Conservation (phyloP, 1,140 invertebrate genomes). For the Caerostris extrusa region DNA sequence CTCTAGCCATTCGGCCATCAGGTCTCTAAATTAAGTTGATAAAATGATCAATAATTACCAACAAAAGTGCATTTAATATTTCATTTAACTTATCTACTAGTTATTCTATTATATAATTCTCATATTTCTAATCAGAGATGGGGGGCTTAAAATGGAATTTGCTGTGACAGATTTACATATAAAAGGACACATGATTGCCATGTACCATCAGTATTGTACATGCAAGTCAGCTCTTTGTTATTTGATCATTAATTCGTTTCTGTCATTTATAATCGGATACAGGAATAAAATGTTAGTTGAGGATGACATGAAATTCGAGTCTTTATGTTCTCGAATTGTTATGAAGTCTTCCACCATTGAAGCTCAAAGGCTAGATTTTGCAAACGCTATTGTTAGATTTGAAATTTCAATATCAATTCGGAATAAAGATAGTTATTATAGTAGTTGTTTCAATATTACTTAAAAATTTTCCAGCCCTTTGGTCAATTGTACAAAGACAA, state of each 20-base stretch:
- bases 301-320: not conserved
- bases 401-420: too few relatives aligned
- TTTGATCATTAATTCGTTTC: constrained; percentile 19
- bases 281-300: not conserved
- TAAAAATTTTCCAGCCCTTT: too few relatives aligned
- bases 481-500: too few relatives aligned
- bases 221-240: not conserved
- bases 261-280: not conserved
- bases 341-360: too few relatives aligned
- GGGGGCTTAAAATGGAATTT: not conserved
- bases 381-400: too few relatives aligned
- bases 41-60: not conserved
- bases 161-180: not conserved
- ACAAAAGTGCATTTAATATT: not conserved
- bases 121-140: not conserved
- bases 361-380: too few relatives aligned
- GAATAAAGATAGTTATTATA: too few relatives aligned
- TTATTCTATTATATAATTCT: not conserved
- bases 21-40: too few relatives aligned
- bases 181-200: not conserved
- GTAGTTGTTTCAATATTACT: too few relatives aligned
- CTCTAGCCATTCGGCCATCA: too few relatives aligned
- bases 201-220: not conserved
- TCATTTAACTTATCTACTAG: not conserved
- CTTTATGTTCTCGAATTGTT: too few relatives aligned